A percentile compares a stretch with the other conserved stretches of the same genome.
phyloP scores from a whole-genome alignment of 2,888 invertebrate species.

The Scrobipalpa costella region DNA sequence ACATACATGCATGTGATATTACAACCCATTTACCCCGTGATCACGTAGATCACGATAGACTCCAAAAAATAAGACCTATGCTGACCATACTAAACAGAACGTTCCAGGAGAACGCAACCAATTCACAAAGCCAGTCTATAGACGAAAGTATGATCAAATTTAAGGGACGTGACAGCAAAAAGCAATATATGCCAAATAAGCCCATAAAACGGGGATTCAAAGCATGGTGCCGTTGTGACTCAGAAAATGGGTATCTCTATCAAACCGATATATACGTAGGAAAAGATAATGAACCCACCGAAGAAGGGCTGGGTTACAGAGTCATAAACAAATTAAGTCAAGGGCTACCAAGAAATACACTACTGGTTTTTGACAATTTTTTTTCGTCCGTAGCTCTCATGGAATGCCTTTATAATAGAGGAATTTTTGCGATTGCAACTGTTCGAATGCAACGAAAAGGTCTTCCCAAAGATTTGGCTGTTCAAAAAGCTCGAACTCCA shows the following conservation, averaged over 20 bases:
- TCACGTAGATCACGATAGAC: too few relatives aligned
- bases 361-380: conserved; percentile 39
- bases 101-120: conserved; percentile 21
- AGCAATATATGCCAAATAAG: conserved; percentile 12
- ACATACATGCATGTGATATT: too few relatives aligned
- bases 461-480: conserved; percentile 33
- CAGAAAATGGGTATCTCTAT: not conserved
- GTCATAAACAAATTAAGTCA: not conserved
- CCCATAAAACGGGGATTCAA: conserved; percentile 15
- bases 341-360: conserved; percentile 20
- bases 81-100: conserved; percentile 7
- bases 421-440: conserved; percentile 32
- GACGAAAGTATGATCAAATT: conserved; percentile 13
- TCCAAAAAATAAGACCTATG: too few relatives aligned
- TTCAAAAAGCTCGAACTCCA: conserved; percentile 28
- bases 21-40: too few relatives aligned
- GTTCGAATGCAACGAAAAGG: conserved; percentile 34
- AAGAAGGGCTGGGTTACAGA: conserved; percentile 7
- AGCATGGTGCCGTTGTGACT: not conserved
- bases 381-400: conserved; percentile 35
- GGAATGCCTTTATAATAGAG: conserved; percentile 35
- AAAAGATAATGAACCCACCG: not conserved
- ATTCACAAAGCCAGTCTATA: not conserved
- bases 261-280: conserved; percentile 1
- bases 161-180: conserved; percentile 16